These are phyloP conservation scores for Scaptodrosophila lebanonensis DNA, from an alignment of 1,140 invertebrate genomes.

Conservation along the genomic window DNA sequence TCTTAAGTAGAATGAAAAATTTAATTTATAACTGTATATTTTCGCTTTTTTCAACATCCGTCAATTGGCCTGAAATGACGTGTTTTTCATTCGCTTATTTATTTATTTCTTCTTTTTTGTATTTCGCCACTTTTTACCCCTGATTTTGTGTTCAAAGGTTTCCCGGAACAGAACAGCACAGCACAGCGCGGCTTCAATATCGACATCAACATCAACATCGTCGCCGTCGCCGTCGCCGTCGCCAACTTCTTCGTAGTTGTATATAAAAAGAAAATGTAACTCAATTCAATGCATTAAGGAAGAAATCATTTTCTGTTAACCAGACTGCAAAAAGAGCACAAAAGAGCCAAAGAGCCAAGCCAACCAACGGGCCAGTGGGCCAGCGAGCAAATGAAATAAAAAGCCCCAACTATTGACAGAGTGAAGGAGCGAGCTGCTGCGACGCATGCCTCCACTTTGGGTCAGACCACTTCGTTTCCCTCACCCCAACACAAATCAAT, in stretches of 20 bases:
- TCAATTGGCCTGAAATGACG: slow-evolving; percentile 15
- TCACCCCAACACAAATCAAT: too few species aligned
- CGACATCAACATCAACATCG: too few species aligned
- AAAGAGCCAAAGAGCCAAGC: too few species aligned
- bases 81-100: background rate
- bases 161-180: too few species aligned
- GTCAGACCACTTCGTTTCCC: too few species aligned
- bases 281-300: slow-evolving; percentile 52
- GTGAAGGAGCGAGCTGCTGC: too few species aligned
- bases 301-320: background rate
- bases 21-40: slow-evolving; percentile 49
- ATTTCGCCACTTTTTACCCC: slow-evolving; percentile 14
- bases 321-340: too few species aligned
- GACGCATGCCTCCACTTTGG: too few species aligned
- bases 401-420: background rate
- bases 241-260: too few species aligned
- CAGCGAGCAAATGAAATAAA: slow-evolving; percentile 46
- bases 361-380: too few species aligned
- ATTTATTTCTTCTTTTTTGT: slow-evolving; percentile 1
- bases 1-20: slow-evolving; percentile 49
- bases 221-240: too few species aligned
- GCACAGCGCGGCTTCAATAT: too few species aligned
- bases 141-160: slow-evolving; percentile 32
- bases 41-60: slow-evolving; percentile 30
- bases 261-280: slow-evolving; percentile 17